Evolutionary conservation across 2,797 vertebrate genomes (phyloP), one percentile per base, ranked within the genome.

Genomic region (Discoglossus pictus): DNA sequence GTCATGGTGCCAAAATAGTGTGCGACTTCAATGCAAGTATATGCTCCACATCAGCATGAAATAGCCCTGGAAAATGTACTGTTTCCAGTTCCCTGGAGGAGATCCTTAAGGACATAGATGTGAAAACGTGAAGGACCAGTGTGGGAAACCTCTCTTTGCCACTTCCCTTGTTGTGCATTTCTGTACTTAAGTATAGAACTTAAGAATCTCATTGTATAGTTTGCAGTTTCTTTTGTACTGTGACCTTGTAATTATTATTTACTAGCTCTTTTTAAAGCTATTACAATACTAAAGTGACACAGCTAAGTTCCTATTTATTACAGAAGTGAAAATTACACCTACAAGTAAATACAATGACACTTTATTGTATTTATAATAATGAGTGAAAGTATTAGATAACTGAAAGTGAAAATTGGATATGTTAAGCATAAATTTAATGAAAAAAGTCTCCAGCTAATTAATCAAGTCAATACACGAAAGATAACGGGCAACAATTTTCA

Each of bases 1-100:
- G 58, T 61, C 40, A 38, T 24, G 1, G 48, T 47, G 66, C 51
- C 67, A 70, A 62, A 62, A 63, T 38, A 50, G 42, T 59, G 51
- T 70, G 67, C 17, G 67, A 70, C 50, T 56, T 55, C 20, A 48
- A 42, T 40, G 23, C 44, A 31, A 18, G 23, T 39, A 10, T 34
- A 42, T 56, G 10, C 42, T 47, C 50, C 51, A 69, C 50, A 51
- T 36, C 40, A 46, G 50, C 27, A 35, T 69, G 51, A 69, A 62
- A 55, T 27, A 42, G 51, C 42, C 42, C 10, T 40, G 40, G 40
- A 62, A 62, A 52, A 61, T 39, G 31, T 48, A 47, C 51, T 62
- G 31, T 60, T 48, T 63, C 64, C 15, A 17, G 42, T 34, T 63
- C 59, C 59, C 59, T 55, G 15, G 47, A 17, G 27, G 48, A 13